Evolutionary conservation across 2,113 vertebrate genomes (phyloP).

Genomic region (Esox niger): DNA sequence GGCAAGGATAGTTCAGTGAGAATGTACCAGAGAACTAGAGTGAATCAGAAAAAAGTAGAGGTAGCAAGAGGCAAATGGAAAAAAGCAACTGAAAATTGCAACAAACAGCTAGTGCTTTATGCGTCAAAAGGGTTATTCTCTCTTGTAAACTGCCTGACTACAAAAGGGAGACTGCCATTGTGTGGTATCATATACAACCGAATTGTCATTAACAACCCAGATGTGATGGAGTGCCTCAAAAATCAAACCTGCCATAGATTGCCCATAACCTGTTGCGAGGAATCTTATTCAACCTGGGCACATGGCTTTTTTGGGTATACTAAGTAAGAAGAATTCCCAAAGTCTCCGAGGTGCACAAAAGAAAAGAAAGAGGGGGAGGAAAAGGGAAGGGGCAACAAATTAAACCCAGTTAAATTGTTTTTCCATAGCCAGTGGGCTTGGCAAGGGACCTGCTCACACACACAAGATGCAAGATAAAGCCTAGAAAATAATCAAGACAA

Average conservation of each 20-base stretch:
- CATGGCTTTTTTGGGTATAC: slow-evolving; percentile 29
- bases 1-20: slow-evolving; percentile 10
- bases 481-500: slow-evolving; percentile 38
- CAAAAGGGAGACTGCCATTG: no score
- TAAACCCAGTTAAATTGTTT: slow-evolving; percentile 76
- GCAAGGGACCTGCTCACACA: slow-evolving; percentile 41
- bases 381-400: slow-evolving; percentile 51
- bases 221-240: background rate
- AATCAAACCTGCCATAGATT: slow-evolving; percentile 12
- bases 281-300: slow-evolving; percentile 17
- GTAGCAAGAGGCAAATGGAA: background rate
- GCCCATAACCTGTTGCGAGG: slow-evolving; percentile 13
- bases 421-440: slow-evolving; percentile 74
- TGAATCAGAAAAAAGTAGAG: background rate
- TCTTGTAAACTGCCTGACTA: background rate
- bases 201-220: background rate
- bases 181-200: no score
- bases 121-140: background rate
- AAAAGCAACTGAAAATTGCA: background rate
- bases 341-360: slow-evolving; percentile 54
- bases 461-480: slow-evolving; percentile 57
- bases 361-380: slow-evolving; percentile 34
- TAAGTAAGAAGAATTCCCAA: slow-evolving; percentile 54
- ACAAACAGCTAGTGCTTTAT: background rate
- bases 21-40: background rate